Base-by-base conservation (phyloP, 2,888 invertebrate species). In the Dryobotodes eremita region DNA sequence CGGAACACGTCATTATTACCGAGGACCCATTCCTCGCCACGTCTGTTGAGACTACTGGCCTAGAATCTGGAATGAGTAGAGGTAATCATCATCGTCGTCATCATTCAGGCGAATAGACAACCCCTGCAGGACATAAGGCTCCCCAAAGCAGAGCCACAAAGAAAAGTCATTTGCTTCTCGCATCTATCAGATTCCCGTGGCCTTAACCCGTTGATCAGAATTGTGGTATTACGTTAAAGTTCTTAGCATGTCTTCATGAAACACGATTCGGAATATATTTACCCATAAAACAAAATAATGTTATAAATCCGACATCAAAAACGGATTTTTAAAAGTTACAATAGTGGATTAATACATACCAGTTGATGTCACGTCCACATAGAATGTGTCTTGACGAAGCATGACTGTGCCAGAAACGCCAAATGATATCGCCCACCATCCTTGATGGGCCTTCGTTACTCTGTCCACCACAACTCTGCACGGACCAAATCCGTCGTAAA, bases 401-500 rank as follows among this genome's bases (percentile, higher is more conserved):
- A 94, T 64, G 48, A 96, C 91, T 57, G 87, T 89, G 17, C 94
- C 95, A 0, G 91, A 85, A 2, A 90, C 50, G 0, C 92, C 94
- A 3, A 94, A 86, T 1, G 82, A 78, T 87, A 95, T 90, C 23
- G 23, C 92, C 96, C 96, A 96, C 0, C 55, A n/a, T 0, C 96
- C 96, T 5, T 72, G 61, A 75, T 95, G 94, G 8, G 91, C 89
- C 0, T 36, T 26, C 1, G 87, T 89, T 0, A 92, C 94, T 70
- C 92, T 92, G 7, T 92, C 90, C 23, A 96, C 36, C 1, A 76
- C 82, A n/a, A 96, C 83, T 59, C 79, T 87, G 83, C 96, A 97
- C 76, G 86, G 91, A 4, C 96, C 95, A 71, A 96, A 96, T 59
- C 90, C 90, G 50, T 96, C 94, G 78, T 91, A 95, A 11, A 93